Conservation (phyloP, 2,888 invertebrate genomes). For the Chloromyia formosa region DNA sequence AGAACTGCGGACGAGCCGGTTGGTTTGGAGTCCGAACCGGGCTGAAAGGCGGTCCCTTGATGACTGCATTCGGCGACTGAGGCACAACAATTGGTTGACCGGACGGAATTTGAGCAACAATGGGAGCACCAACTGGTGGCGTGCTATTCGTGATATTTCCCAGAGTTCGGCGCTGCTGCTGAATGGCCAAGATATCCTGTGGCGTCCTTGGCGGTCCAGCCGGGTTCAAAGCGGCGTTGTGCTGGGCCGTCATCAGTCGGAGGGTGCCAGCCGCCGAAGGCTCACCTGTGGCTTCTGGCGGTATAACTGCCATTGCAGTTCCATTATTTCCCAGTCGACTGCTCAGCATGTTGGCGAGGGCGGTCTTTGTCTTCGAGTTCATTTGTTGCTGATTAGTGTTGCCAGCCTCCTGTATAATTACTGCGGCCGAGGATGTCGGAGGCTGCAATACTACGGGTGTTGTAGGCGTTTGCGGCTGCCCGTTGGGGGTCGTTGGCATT, state of each 20-base stretch:
- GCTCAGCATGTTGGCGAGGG: slow-evolving; percentile 92
- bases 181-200: slow-evolving; percentile 68
- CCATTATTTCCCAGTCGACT: slow-evolving; percentile 75
- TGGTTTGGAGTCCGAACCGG: slow-evolving; percentile 66
- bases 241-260: slow-evolving; percentile 86
- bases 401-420: slow-evolving; percentile 46
- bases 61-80: slow-evolving; percentile 53
- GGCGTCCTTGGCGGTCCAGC: slow-evolving; percentile 58
- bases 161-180: slow-evolving; percentile 66
- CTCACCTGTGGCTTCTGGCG: slow-evolving; percentile 64
- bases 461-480: slow-evolving; percentile 30
- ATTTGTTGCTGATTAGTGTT: slow-evolving; percentile 67
- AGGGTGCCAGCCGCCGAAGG: slow-evolving; percentile 76
- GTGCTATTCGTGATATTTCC: slow-evolving; percentile 67
- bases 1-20: slow-evolving; percentile 79
- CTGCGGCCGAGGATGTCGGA: slow-evolving; percentile 36
- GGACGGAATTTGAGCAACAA: slow-evolving; percentile 55
- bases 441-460: slow-evolving; percentile 36
- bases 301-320: slow-evolving; percentile 54
- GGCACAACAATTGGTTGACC: slow-evolving; percentile 50
- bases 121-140: slow-evolving; percentile 53
- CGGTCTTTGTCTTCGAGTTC: slow-evolving; percentile 92
- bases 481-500: slow-evolving; percentile 49
- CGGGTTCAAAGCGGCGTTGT: slow-evolving; percentile 71
- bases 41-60: slow-evolving; percentile 60